Percentiles rank a stretch among this genome's conserved stretches.
Evolutionary conservation across 1,140 invertebrate genomes (phyloP).

Genomic region (Solenopsis fugax): DNA sequence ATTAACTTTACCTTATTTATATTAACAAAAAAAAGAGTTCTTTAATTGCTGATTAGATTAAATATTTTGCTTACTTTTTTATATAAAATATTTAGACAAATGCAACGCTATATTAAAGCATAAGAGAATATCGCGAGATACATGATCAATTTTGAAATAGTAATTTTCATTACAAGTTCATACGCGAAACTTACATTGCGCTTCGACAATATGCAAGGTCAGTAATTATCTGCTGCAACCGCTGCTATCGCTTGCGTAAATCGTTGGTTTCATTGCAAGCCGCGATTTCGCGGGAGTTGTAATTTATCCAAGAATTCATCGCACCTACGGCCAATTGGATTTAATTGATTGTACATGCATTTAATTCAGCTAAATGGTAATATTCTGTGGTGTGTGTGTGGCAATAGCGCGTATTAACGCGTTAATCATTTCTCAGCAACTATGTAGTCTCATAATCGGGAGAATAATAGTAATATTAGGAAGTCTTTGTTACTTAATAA

Average conservation of each 20-base stretch:
- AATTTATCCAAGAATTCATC: slow-evolving; percentile 62
- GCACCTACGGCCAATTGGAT: slow-evolving; percentile 71
- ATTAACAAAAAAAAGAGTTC: not conserved
- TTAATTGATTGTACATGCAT: slow-evolving; percentile 61
- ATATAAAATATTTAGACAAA: not conserved
- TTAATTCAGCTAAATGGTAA: slow-evolving; percentile 20
- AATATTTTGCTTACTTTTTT: not conserved
- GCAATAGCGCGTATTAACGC: slow-evolving; percentile 9
- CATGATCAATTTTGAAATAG: not conserved
- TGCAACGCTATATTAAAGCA: not conserved
- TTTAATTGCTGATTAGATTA: not conserved
- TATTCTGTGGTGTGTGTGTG: not conserved
- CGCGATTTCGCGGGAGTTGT: slow-evolving; percentile 48
- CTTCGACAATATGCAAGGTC: slow-evolving; percentile 30
- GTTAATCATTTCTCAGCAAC: slow-evolving; percentile 3
- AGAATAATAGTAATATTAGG: slow-evolving; percentile 34
- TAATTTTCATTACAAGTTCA: slow-evolving; percentile 1
- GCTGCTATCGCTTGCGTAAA: slow-evolving; percentile 57
- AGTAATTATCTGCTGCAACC: slow-evolving; percentile 36
- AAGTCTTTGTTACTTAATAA: slow-evolving; percentile 64
- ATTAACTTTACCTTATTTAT: slow-evolving; percentile 25
- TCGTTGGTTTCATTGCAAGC: slow-evolving; percentile 27
- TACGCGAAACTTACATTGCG: not conserved
- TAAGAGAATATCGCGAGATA: not conserved
- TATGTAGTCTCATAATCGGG: not conserved